A percentile compares a stretch with the other conserved stretches of the same genome.
Conservation (phyloP, 1,140 invertebrate genomes). For the Adoxophyes honmai region DNA sequence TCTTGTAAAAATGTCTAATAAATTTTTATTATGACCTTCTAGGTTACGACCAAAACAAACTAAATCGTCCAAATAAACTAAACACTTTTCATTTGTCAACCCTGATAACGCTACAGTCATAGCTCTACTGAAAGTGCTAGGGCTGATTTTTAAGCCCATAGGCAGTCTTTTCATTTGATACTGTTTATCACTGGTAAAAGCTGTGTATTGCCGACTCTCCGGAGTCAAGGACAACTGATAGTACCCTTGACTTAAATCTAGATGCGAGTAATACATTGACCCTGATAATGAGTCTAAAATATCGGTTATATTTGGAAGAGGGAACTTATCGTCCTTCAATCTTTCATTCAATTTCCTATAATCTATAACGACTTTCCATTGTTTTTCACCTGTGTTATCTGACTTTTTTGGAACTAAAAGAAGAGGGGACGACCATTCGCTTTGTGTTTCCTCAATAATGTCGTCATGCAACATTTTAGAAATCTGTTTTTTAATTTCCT, state of each 20-base stretch:
- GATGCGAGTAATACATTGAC: conserved; percentile 59
- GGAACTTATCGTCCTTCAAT: conserved; percentile 31
- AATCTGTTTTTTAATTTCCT: conserved; percentile 31
- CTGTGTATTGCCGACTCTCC: conserved; percentile 47
- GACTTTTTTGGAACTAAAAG: conserved; percentile 31
- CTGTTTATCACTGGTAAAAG: conserved; percentile 47
- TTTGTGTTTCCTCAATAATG: conserved; percentile 33
- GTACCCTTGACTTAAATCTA: conserved; percentile 73
- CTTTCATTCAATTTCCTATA: conserved; percentile 27
- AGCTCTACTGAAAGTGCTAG: conserved; percentile 25
- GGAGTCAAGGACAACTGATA: conserved; percentile 68
- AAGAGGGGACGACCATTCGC: conserved; percentile 31
- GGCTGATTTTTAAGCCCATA: conserved; percentile 46
- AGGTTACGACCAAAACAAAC: conserved; percentile 28
- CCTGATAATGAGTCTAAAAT: conserved; percentile 26
- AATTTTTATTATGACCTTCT: conserved; percentile 27
- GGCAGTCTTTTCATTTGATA: conserved; percentile 43
- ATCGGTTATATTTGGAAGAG: conserved; percentile 31
- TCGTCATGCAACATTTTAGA: conserved; percentile 23
- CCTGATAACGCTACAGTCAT: conserved; percentile 32
- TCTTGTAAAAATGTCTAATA: conserved; percentile 27
- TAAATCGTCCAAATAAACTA: conserved; percentile 35
- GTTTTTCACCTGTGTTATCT: conserved; percentile 15
- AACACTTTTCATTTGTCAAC: conserved; percentile 23
- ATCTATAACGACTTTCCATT: conserved; percentile 34